Percentiles rank a stretch among this genome's conserved stretches.
These are phyloP conservation scores for Daboia siamensis DNA, from an alignment of 2,113 vertebrate genomes.

Conservation along the genomic window DNA sequence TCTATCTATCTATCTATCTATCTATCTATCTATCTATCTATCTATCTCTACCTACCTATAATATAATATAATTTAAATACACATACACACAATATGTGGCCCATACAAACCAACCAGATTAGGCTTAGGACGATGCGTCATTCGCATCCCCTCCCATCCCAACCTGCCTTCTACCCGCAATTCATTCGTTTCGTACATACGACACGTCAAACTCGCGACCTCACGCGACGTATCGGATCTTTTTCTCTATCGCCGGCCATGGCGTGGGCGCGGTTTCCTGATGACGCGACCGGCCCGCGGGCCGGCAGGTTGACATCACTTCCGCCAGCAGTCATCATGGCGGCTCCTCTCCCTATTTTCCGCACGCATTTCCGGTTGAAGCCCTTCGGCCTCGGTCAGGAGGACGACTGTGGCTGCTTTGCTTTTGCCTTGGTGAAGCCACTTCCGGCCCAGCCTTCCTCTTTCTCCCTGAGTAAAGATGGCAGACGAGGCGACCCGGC, in stretches of 20 bases:
- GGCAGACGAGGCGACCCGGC: constrained; percentile 85
- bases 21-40: too few species aligned
- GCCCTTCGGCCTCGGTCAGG: background rate
- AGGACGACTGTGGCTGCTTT: background rate
- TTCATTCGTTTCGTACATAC: background rate
- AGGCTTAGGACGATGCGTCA: background rate
- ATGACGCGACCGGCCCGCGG: too few species aligned
- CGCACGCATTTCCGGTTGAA: background rate
- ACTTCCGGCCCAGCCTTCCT: constrained; percentile 44
- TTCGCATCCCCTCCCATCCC: background rate
- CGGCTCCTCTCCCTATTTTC: background rate
- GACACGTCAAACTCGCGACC: too few species aligned
- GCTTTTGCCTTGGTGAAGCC: background rate
- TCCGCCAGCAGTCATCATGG: background rate
- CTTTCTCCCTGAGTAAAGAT: constrained; percentile 60
- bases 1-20: too few species aligned
- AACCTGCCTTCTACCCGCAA: background rate
- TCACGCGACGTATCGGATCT: too few species aligned
- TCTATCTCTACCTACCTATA: too few species aligned
- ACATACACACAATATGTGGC: background rate
- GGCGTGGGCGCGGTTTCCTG: too few species aligned
- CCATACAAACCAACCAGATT: background rate
- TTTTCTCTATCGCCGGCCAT: too few species aligned
- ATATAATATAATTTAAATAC: too few species aligned
- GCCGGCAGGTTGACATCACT: too few species aligned